These are phyloP conservation scores for Acronicta psi DNA, from an alignment of 2,888 invertebrate genomes.

Conservation along the genomic window DNA sequence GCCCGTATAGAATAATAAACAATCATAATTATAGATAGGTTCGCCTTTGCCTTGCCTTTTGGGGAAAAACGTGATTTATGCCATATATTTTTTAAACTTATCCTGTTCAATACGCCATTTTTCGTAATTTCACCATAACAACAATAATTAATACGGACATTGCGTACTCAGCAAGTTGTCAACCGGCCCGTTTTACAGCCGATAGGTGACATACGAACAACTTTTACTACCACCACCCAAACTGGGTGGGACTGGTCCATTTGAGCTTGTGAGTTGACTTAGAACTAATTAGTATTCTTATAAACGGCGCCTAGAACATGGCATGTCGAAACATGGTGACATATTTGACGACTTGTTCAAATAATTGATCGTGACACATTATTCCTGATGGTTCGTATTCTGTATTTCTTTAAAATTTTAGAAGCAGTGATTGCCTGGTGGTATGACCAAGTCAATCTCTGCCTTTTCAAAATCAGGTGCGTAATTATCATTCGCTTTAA, in stretches of 20 bases:
- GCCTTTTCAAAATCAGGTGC: too few relatives aligned
- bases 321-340: slow-evolving; percentile 21
- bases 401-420: not conserved
- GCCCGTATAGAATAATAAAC: too few relatives aligned
- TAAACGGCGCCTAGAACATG: slow-evolving; percentile 25
- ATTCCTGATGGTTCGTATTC: slow-evolving; percentile 4
- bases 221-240: slow-evolving; percentile 57
- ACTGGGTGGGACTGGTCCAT: slow-evolving; percentile 38
- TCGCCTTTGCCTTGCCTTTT: too few relatives aligned
- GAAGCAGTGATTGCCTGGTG: too few relatives aligned
- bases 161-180: slow-evolving; percentile 47
- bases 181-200: slow-evolving; percentile 25
- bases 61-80: too few relatives aligned
- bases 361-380: slow-evolving; percentile 21
- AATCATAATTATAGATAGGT: too few relatives aligned
- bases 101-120: slow-evolving; percentile 17
- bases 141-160: slow-evolving; percentile 47
- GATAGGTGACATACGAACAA: slow-evolving; percentile 55
- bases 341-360: slow-evolving; percentile 9
- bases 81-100: not conserved
- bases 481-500: too few relatives aligned
- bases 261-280: slow-evolving; percentile 43
- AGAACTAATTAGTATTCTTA: slow-evolving; percentile 47
- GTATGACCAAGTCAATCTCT: too few relatives aligned
- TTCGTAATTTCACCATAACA: slow-evolving; percentile 49